A percentile compares a stretch with the other conserved stretches of the same genome.
Conservation (phyloP, 2,113 vertebrate genomes). For the Lasiurus borealis region DNA sequence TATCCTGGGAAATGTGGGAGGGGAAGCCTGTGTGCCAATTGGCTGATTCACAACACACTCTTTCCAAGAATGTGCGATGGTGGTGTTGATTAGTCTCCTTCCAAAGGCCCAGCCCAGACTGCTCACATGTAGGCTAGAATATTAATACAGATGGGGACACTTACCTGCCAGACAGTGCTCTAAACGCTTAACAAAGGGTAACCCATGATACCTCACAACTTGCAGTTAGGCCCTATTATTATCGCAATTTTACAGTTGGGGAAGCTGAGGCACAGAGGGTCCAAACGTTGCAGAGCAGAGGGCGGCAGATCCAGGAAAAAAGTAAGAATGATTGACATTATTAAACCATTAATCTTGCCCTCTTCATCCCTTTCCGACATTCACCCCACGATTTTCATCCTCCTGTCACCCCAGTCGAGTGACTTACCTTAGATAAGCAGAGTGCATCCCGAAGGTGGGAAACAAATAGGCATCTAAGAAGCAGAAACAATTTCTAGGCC, state of each 20-base stretch:
- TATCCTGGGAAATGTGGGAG: not conserved
- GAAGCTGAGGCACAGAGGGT: not conserved
- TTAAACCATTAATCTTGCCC: not conserved
- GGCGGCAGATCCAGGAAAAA: not conserved
- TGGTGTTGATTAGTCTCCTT: not conserved
- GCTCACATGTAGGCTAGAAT: not conserved
- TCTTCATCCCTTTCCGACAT: not conserved
- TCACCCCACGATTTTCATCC: not conserved
- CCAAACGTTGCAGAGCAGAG: not conserved
- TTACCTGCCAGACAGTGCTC: not conserved
- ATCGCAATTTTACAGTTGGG: not conserved
- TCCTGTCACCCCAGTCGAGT: not conserved
- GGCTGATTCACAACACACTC: not conserved
- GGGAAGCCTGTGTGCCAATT: not conserved
- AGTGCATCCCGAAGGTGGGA: not conserved
- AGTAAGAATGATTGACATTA: not conserved
- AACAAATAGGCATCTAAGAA: not conserved
- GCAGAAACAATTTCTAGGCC: not conserved
- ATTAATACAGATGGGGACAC: not conserved
- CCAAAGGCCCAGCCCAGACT: not conserved
- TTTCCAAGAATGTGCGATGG: not conserved
- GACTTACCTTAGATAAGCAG: not conserved
- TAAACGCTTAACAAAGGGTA: not conserved
- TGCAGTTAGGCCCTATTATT: not conserved
- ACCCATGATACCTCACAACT: not conserved